These are phyloP conservation scores for Zaprionus kolodkinae DNA, from an alignment of 1,140 invertebrate genomes.

Conservation along the genomic window DNA sequence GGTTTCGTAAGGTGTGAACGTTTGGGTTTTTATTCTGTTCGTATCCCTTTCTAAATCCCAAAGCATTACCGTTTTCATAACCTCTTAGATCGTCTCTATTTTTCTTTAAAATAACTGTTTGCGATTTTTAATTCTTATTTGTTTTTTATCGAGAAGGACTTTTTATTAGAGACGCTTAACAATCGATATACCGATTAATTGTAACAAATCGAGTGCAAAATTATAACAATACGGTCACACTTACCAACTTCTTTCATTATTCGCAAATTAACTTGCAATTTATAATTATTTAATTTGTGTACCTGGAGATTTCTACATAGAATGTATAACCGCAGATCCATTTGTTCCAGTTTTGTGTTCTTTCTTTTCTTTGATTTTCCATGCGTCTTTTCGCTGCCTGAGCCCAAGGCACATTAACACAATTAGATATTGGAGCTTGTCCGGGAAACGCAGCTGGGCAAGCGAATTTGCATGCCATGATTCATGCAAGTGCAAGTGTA, in stretches of 20 bases:
- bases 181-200: no score
- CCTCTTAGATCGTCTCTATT: no score
- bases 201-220: no score
- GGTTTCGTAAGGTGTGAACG: constrained; percentile 5
- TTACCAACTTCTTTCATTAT: no score
- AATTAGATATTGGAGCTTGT: constrained; percentile 70
- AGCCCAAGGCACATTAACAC: constrained; percentile 69
- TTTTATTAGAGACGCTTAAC: no score
- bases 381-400: constrained; percentile 17
- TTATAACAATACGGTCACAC: no score
- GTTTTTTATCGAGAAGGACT: no score
- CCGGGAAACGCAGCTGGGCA: constrained; percentile 68
- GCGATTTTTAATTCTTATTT: no score
- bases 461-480: constrained; percentile 38
- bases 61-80: neutral
- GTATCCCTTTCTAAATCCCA: constrained; percentile 1
- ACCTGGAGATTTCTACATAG: neutral
- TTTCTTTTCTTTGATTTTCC: constrained; percentile 39
- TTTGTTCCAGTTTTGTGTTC: neutral
- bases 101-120: no score
- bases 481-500: constrained; percentile 52
- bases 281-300: neutral
- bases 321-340: neutral
- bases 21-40: neutral
- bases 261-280: neutral